Evolutionary conservation across 2,888 invertebrate species (phyloP), one percentile per base, ranked within the genome.

Genomic region (Pollenia amentaria): DNA sequence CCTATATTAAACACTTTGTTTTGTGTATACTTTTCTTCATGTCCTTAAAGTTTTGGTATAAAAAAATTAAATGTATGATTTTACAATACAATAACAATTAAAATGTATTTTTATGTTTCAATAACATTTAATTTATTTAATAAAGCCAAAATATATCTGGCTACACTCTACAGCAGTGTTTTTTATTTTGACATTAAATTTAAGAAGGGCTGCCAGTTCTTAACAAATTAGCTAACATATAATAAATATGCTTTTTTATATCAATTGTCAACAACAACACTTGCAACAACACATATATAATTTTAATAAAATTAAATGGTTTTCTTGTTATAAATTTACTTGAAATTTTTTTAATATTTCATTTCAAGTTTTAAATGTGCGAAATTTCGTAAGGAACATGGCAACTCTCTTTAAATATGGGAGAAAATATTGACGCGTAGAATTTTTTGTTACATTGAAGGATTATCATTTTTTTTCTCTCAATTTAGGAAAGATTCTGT

Each of bases 371-470:
- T 44, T 14, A 21, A 64, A 1, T 8, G 1, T 6, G 10, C 16
- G 11, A 1, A 10, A 62, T 8, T 70, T 44, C 12, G 4, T 62
- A 12, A 14, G 12, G 0, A n/a, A 14, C 44, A 11, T 84, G 87
- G 87, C 76, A 87, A 84, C 84, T 53, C 84, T 87, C n/a, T 79
- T 73, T 48, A 29, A 75, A 69, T 64, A 87, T 75, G 76, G 75
- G 73, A 86, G 84, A 87, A 83, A 84, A 84, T 77, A 87, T 87
- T 87, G 87, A 87, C 87, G 87, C 87, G 87, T 87, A 84, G 40
- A 84, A 77, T 53, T 87, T 87, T 70, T 83, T 82, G 84, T 76
- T 80, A 55, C 70, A 81, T 76, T 51, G 57, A 67, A 85, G 85
- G 85, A 85, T 85, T 85, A 75, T 78, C 60, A 80, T 55, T 67